Evolutionary conservation across 2,888 invertebrate species (phyloP), one percentile per base, ranked within the genome.

Genomic region (Lymantria dispar): DNA sequence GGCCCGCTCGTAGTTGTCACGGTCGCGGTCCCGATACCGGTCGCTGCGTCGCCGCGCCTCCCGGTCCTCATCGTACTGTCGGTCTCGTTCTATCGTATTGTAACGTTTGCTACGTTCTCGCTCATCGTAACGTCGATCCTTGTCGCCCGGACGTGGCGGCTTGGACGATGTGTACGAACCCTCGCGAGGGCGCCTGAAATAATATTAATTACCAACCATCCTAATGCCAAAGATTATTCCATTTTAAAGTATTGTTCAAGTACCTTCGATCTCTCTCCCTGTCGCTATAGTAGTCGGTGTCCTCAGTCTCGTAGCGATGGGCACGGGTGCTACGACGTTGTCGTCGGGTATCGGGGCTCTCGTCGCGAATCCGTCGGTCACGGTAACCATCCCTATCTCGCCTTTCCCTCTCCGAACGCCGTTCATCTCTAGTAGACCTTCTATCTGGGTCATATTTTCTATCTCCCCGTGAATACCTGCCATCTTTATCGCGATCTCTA

Each of bases 251-350:
- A 9, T 22, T 13, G 13, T 41, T 7, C 10, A 33, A 30, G 45
- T 45, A 91, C 91, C 92, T 86, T 61, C 90, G 87, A 39, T 92
- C 92, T 54, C 91, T 86, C 59, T 94, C 94, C 53, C 93, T 90
- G 76, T 95, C 95, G 68, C 94, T 95, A 75, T 93, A 94, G 78
- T 94, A 94, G 76, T 94, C 94, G 3, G 94, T 93, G 66, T 94
- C 94, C 51, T 95, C 94, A 0, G 93, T 92, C 59, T 95, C 94
- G 75, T 94, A 94, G 48, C 92, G 80, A 48, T 85, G 89, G 56
- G 86, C 82, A 50, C 88, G 81, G 33, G 76, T 72, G 65, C 82
- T 76, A 62, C 88, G 90, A 33, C 90, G 77, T 46, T 69, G 72
- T 1, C 80, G 73, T 30, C 86, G 76, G 47, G 74, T 58, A 33